These are phyloP conservation scores for Pollenia amentaria DNA, from an alignment of 2,888 invertebrate species.

Conservation along the genomic window DNA sequence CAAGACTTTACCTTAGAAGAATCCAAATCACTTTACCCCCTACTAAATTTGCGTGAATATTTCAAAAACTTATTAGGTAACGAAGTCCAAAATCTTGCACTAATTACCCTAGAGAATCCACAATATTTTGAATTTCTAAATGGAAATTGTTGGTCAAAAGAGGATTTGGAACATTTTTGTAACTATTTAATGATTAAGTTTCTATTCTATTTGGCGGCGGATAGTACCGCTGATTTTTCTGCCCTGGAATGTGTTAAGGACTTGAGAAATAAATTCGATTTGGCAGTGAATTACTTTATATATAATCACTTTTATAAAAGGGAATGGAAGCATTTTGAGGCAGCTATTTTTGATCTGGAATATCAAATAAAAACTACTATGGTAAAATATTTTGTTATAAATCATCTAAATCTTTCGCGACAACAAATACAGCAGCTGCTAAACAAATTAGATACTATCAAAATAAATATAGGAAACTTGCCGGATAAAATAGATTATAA, in stretches of 20 bases:
- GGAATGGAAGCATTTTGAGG: not conserved
- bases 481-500: conserved; percentile 60
- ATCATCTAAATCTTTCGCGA: too few species aligned
- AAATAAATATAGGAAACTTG: conserved; percentile 80
- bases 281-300: conserved; percentile 76
- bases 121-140: conserved; percentile 43
- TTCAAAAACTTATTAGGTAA: not conserved
- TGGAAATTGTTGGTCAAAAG: not conserved
- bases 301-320: conserved; percentile 70
- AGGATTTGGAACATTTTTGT: conserved; percentile 61
- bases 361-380: too few species aligned
- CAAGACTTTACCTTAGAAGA: not conserved
- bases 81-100: conserved; percentile 5
- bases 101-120: conserved; percentile 25
- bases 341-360: not conserved
- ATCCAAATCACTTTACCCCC: conserved; percentile 10
- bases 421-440: too few species aligned
- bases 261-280: conserved; percentile 80
- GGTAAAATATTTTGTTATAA: too few species aligned
- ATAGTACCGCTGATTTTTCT: conserved; percentile 68
- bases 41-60: conserved; percentile 25
- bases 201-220: conserved; percentile 71
- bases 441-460: too few species aligned
- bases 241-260: conserved; percentile 77
- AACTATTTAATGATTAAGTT: conserved; percentile 82